phyloP scores from a whole-genome alignment of 53 echinoderm and acorn worm genomes.

The Temnopleurus reevesii region DNA sequence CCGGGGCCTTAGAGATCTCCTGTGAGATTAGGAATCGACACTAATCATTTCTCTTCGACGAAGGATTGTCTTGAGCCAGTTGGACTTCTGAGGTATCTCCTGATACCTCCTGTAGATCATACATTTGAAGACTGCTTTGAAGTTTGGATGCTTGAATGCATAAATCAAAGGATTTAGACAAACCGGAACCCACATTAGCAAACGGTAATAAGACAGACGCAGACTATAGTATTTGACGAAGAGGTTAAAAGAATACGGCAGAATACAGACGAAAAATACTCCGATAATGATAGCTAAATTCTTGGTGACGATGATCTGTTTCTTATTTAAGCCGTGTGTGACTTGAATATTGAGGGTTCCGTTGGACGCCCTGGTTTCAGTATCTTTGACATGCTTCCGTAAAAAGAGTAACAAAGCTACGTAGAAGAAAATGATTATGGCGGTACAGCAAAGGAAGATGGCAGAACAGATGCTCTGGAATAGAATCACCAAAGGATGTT shows the following conservation, averaged over 20 bases:
- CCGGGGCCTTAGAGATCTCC: too few species aligned
- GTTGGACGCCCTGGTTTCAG: background rate
- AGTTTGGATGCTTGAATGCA: constrained; percentile 27
- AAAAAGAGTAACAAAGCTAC: constrained; percentile 24
- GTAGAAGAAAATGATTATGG: constrained; percentile 38
- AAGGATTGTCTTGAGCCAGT: constrained; percentile 3
- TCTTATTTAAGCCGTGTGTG: background rate
- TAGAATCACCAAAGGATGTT: background rate
- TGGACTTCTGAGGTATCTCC: constrained; percentile 28
- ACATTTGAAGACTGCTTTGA: constrained; percentile 43
- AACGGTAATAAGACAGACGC: background rate
- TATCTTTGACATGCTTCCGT: background rate
- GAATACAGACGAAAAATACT: constrained; percentile 18
- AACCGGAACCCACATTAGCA: background rate
- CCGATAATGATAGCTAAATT: constrained; percentile 18
- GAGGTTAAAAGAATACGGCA: background rate
- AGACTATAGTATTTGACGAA: background rate
- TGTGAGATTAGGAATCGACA: too few species aligned
- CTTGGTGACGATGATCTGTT: constrained; percentile 41
- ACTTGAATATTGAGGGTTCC: background rate
- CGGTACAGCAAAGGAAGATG: background rate
- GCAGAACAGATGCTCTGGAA: background rate
- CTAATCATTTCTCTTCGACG: background rate
- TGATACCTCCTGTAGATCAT: constrained; percentile 10
- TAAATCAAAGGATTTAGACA: constrained; percentile 42